Evolutionary conservation across 1,140 invertebrate genomes (phyloP).

Genomic region (Babylonia areolata): DNA sequence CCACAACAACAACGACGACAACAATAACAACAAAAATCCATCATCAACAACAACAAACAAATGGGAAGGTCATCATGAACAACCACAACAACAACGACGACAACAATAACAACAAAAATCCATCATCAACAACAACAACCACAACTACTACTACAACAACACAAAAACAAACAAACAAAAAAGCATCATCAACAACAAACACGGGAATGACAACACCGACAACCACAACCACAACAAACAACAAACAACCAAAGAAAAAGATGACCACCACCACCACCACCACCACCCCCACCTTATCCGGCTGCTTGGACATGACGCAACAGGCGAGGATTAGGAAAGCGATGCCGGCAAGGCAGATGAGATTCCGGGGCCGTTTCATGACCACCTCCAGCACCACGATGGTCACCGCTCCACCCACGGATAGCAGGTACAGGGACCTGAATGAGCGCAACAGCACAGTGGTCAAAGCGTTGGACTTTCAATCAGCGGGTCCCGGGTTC

Average conservation of each 20-base stretch:
- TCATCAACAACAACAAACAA: not conserved
- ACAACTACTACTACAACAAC: not conserved
- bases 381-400: not conserved
- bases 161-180: not conserved
- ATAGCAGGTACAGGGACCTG: slow-evolving; percentile 13
- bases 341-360: slow-evolving; percentile 9
- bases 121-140: not conserved
- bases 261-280: not conserved
- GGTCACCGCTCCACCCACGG: not conserved
- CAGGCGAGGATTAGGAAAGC: not conserved
- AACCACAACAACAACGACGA: too few species aligned
- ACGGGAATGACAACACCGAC: too few species aligned
- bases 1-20: too few species aligned
- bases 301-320: not conserved
- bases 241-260: not conserved
- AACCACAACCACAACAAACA: too few species aligned
- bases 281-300: not conserved
- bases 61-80: too few species aligned
- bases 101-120: not conserved
- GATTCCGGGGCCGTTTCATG: not conserved
- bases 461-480: too few species aligned
- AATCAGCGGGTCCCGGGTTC: too few species aligned
- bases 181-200: too few species aligned
- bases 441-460: not conserved
- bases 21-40: not conserved